These are phyloP conservation scores for Spilosoma lubricipeda DNA, from an alignment of 2,888 invertebrate genomes.

Conservation along the genomic window DNA sequence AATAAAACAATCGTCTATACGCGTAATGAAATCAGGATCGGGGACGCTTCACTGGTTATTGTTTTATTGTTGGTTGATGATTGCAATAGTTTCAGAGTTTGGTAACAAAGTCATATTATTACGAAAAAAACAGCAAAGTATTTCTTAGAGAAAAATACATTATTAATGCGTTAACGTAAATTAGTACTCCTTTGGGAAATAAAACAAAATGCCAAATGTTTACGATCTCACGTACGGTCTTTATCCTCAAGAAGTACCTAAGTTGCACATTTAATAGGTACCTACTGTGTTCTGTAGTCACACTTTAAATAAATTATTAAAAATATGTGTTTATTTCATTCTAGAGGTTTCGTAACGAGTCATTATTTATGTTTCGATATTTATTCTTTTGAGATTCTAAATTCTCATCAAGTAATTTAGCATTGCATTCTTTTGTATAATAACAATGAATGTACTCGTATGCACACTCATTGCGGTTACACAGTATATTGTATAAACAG, in stretches of 20 bases:
- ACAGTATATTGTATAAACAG: not conserved
- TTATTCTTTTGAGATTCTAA: not conserved
- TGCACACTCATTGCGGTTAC: not conserved
- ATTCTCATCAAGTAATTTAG: not conserved
- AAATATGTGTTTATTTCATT: not conserved
- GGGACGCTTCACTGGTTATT: conserved; percentile 2
- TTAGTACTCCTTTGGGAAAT: conserved; percentile 5
- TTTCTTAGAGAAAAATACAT: not conserved
- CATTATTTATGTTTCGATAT: not conserved
- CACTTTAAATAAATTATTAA: not conserved
- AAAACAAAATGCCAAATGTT: conserved; percentile 18
- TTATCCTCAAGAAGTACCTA: not conserved
- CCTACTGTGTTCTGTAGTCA: not conserved
- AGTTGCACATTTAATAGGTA: not conserved
- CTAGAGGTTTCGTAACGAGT: not conserved
- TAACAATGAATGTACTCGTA: not conserved
- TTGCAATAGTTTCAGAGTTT: not conserved
- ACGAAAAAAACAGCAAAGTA: not conserved
- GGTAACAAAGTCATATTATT: not conserved
- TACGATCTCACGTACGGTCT: conserved; percentile 16
- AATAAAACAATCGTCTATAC: not conserved
- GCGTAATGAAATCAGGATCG: not conserved
- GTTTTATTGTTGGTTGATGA: conserved; percentile 7
- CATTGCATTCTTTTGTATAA: not conserved
- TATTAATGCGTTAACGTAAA: conserved; percentile 1